A percentile compares a stretch with the other conserved stretches of the same genome.
These are phyloP conservation scores for Rhynchonycteris naso DNA, from an alignment of 2,797 vertebrate species.

Conservation along the genomic window DNA sequence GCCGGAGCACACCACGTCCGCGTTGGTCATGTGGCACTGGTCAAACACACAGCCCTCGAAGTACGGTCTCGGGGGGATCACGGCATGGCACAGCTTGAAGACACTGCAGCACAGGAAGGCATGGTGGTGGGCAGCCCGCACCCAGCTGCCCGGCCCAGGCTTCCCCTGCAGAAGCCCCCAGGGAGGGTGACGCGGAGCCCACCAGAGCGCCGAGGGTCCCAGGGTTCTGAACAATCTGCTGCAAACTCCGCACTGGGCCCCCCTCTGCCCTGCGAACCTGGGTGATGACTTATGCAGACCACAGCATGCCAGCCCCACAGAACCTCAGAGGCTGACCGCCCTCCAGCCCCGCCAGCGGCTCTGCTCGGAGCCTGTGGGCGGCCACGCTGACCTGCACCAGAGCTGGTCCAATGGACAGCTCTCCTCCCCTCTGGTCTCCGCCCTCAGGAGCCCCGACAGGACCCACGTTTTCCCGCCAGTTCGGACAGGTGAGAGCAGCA, in stretches of 20 bases:
- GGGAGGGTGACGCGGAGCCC: accelerated
- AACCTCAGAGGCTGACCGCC: background rate
- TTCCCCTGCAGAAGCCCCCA: accelerated
- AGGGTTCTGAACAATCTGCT: too few relatives aligned
- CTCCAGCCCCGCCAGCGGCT: background rate
- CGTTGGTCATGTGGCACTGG: slow-evolving; percentile 65
- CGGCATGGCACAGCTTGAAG: slow-evolving; percentile 79
- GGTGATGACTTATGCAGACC: accelerated
- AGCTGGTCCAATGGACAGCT: background rate
- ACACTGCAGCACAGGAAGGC: slow-evolving; percentile 56
- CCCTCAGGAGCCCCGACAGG: background rate
- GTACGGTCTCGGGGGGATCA: slow-evolving; percentile 82
- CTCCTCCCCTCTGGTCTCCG: too few relatives aligned
- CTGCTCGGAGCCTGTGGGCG: background rate
- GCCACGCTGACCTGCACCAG: background rate
- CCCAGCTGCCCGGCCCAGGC: background rate
- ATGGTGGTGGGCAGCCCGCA: background rate
- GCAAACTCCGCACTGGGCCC: background rate
- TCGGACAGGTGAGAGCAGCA: accelerated
- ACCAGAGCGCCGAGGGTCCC: accelerated
- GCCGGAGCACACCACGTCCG: slow-evolving; percentile 78
- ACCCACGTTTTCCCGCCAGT: background rate
- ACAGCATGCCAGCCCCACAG: accelerated
- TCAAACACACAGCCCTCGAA: slow-evolving; percentile 85
- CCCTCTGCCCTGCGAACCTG: background rate